phyloP scores from a whole-genome alignment of 1,140 invertebrate species.

The Drosophila melanogaster region DNA sequence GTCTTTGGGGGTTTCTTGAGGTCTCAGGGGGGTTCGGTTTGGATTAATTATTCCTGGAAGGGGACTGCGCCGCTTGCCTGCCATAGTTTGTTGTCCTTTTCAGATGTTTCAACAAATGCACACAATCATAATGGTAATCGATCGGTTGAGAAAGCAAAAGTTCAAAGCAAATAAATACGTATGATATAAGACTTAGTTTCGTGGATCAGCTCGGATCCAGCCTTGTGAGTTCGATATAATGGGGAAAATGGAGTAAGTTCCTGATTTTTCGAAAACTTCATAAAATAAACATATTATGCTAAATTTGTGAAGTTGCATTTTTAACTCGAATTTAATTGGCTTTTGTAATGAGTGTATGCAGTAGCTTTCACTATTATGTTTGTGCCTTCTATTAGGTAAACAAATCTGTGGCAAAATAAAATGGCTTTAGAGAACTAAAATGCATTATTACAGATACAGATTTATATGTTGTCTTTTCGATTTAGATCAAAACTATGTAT shows the following conservation, averaged over 20 bases:
- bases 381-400: neutral
- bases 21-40: slow-evolving; percentile 18
- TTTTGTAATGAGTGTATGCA: too few relatives aligned
- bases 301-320: neutral
- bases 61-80: slow-evolving; percentile 58
- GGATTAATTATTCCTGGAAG: neutral
- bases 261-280: slow-evolving; percentile 25
- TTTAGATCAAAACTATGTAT: neutral
- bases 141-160: slow-evolving; percentile 45
- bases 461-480: too few relatives aligned
- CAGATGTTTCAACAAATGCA: slow-evolving; percentile 50
- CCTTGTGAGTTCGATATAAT: slow-evolving; percentile 8
- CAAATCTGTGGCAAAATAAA: neutral
- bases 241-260: slow-evolving; percentile 9
- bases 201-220: slow-evolving; percentile 8
- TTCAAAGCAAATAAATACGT: slow-evolving; percentile 43
- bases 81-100: slow-evolving; percentile 81
- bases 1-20: neutral
- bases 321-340: too few relatives aligned
- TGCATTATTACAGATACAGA: too few relatives aligned
- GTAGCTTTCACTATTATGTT: too few relatives aligned
- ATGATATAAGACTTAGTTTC: slow-evolving; percentile 37
- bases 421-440: too few relatives aligned
- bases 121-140: slow-evolving; percentile 42
- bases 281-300: neutral